phyloP scores from a whole-genome alignment of 2,888 invertebrate species.

The Rhagophthalmus giganteus region DNA sequence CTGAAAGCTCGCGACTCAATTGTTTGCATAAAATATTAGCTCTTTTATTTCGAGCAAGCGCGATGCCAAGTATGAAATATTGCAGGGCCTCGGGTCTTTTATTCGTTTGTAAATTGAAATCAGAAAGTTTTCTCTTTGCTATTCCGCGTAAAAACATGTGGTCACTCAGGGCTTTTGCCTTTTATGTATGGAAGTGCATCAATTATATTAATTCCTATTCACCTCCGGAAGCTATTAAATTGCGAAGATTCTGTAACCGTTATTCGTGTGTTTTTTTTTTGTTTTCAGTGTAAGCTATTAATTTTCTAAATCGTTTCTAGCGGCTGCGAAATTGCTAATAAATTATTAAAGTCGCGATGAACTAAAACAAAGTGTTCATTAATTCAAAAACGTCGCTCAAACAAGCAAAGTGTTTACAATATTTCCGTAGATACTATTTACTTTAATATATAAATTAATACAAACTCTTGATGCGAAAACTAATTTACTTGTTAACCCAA shows the following conservation, averaged over 20 bases:
- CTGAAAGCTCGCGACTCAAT: conserved; percentile 37
- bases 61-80: conserved; percentile 40
- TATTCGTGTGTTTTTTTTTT: no score
- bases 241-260: no score
- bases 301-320: no score
- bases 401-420: no score
- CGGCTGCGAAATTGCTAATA: no score
- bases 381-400: no score
- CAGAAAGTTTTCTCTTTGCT: conserved; percentile 34
- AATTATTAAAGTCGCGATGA: no score
- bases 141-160: conserved; percentile 29
- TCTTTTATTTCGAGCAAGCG: conserved; percentile 40
- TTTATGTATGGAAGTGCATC: no score
- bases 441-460: not conserved
- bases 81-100: conserved; percentile 38
- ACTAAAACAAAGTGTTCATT: no score
- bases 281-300: no score
- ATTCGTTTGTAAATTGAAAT: conserved; percentile 41
- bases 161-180: conserved; percentile 18
- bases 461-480: not conserved
- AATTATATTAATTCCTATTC: no score
- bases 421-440: not conserved
- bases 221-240: no score
- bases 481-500: not conserved
- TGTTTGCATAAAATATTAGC: conserved; percentile 43